Conservation (phyloP, 2,888 invertebrate genomes). For the Philopedon plagiatum region DNA sequence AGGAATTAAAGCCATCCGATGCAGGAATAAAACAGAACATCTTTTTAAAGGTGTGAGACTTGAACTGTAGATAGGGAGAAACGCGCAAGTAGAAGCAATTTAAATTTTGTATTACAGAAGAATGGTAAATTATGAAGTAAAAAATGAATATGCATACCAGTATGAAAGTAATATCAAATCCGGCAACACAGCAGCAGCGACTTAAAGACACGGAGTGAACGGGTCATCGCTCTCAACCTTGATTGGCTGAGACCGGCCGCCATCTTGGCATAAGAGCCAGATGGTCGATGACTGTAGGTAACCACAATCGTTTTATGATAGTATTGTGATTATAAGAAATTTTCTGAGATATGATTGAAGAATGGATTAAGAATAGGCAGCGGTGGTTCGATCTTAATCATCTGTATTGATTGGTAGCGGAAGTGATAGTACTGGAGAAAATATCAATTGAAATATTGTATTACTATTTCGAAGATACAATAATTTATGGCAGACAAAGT, state of each 20-base stretch:
- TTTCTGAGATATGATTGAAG: constrained; percentile 19
- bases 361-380: constrained; percentile 9
- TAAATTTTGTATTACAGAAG: background rate
- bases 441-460: background rate
- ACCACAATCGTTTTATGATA: constrained; percentile 37
- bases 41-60: no score
- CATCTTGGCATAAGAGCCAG: constrained; percentile 43
- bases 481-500: no score
- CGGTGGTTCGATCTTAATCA: background rate
- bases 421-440: background rate
- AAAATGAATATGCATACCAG: no score
- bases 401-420: no score
- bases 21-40: no score
- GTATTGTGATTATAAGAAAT: constrained; percentile 23
- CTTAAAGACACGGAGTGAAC: constrained; percentile 37
- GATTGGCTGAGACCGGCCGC: constrained; percentile 42
- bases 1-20: no score
- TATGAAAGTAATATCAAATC: constrained; percentile 12
- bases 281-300: constrained; percentile 48
- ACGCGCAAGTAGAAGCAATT: no score
- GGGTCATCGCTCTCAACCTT: constrained; percentile 49
- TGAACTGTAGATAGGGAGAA: no score
- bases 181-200: constrained; percentile 20
- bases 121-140: no score
- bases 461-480: background rate